Conservation (phyloP, 1,140 invertebrate species). For the Wiebesia pumilae region DNA sequence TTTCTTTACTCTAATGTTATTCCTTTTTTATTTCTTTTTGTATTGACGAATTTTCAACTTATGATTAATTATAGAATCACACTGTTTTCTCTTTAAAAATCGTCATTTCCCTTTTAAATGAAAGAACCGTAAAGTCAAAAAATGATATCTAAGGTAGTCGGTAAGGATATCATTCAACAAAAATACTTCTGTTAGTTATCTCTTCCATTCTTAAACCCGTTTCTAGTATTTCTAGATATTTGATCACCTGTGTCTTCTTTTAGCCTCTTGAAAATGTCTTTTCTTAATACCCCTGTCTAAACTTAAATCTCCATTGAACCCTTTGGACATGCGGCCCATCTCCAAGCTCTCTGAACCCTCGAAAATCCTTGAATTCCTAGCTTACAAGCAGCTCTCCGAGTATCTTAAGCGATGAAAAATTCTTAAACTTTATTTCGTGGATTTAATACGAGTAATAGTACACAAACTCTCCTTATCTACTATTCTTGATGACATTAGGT, state of each 20-base stretch:
- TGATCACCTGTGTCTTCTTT: conserved; percentile 7
- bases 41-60: too few species aligned
- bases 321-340: background rate
- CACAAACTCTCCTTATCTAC: conserved; percentile 3
- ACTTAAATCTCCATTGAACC: conserved; percentile 6
- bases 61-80: too few species aligned
- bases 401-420: background rate
- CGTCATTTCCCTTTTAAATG: too few species aligned
- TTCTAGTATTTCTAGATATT: background rate
- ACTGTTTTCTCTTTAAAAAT: too few species aligned
- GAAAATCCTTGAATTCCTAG: background rate
- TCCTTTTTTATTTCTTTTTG: too few species aligned
- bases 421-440: conserved; percentile 1
- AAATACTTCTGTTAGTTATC: background rate
- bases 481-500: background rate
- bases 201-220: background rate
- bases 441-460: background rate
- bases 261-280: background rate
- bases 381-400: background rate
- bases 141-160: background rate
- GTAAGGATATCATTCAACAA: background rate
- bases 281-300: conserved; percentile 22
- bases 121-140: too few species aligned
- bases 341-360: background rate
- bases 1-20: too few species aligned